A percentile compares a stretch with the other conserved stretches of the same genome.
Conservation (phyloP, 2,888 invertebrate species). For the Acanthosepion pharaonis region DNA sequence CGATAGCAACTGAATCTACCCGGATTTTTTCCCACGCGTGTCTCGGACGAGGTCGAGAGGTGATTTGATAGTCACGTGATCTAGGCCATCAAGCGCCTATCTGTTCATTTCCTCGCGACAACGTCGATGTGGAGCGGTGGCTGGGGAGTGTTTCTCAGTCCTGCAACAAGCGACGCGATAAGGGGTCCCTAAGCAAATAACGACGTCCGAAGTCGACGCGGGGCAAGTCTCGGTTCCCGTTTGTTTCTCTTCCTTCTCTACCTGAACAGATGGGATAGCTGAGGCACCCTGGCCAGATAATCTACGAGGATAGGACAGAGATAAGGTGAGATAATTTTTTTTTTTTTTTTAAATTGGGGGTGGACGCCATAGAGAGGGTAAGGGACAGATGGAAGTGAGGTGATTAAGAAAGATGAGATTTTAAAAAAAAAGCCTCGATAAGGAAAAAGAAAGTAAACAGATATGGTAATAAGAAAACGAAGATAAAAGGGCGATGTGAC, state of each 20-base stretch:
- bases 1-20: not conserved
- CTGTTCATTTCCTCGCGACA: not conserved
- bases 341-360: too few species aligned
- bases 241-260: not conserved
- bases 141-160: not conserved
- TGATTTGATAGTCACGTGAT: not conserved
- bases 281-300: not conserved
- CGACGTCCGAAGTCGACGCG: conserved; percentile 15
- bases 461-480: not conserved
- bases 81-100: not conserved
- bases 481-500: not conserved
- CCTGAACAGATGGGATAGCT: not conserved
- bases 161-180: not conserved
- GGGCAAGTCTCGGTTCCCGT: not conserved
- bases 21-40: conserved; percentile 11
- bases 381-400: not conserved
- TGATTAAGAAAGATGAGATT: not conserved
- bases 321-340: too few species aligned
- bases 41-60: not conserved
- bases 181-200: not conserved
- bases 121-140: not conserved
- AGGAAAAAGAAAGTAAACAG: not conserved
- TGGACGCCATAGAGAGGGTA: not conserved
- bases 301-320: not conserved
- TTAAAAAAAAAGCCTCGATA: not conserved